Base-by-base conservation (phyloP, 2,113 vertebrate species). In the Seriola aureovittata region DNA sequence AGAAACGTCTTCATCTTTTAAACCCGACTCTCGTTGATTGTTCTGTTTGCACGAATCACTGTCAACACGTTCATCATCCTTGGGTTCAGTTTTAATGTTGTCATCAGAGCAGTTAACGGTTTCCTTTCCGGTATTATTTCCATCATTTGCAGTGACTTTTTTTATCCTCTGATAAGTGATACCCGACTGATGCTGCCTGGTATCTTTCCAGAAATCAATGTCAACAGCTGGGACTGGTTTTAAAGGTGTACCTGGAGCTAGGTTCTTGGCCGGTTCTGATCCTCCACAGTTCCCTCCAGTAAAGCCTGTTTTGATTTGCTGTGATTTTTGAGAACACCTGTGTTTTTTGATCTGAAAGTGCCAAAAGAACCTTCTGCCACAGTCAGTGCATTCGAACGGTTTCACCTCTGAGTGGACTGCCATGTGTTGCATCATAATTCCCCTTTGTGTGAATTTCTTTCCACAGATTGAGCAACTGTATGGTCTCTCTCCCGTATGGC, bases 271-370 rank as follows among this genome's bases (percentile, higher is more conserved):
- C 3, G 21, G 19, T 7, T 40, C 32, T 50, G 29, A 4, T 25
- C 9, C 8, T 57, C 17, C 13, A 40, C 5, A 21, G 64, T 29
- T 29, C 29, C 29, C 29, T 25, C 1, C 12, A 2, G 17, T 42
- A 7, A 57, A 40, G n/a, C 16, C 16, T 3, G 3, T 2, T 62
- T 3, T 40, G n/a, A 23, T 42, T 1, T 3, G 29, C 36, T 3
- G 23, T 0, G 0, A 44, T n/a, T 25, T 16, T 2, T 14, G 40
- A 0, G 5, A 0, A 57, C 84, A 85, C 10, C 62, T 81, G 55
- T 85, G 84, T 23, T 25, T 66, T 19, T 81, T 85, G 0, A 85
- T 21, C 68, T 85, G 84, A 57, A 54, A 77, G 6, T 60, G 72
- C 67, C 84, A 72, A 4, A 36, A 62, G 46, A 77, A 85, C 42